Percentiles rank a stretch among this genome's conserved stretches.
These are phyloP conservation scores for Caenorhabditis macrosperma DNA, from an alignment of 2,888 invertebrate species.

Conservation along the genomic window DNA sequence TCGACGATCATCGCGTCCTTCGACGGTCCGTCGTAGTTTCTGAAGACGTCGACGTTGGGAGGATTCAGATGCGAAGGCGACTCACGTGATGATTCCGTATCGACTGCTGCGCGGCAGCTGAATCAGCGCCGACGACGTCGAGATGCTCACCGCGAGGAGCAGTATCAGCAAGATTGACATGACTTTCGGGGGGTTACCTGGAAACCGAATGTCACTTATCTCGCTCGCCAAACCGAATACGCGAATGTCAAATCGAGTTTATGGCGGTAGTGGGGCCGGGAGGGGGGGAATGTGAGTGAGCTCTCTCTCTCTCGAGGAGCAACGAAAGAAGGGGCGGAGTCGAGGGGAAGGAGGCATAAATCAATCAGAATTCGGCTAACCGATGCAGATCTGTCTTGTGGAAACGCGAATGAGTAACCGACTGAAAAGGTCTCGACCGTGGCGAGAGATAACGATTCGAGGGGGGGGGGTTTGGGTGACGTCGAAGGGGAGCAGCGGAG, in stretches of 20 bases:
- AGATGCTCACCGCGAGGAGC: slow-evolving; percentile 13
- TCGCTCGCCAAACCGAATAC: slow-evolving; percentile 18
- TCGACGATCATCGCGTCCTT: slow-evolving; percentile 37
- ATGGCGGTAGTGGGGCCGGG: neutral
- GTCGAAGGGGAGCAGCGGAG: too few species aligned
- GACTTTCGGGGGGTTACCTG: slow-evolving; percentile 43
- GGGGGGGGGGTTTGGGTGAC: too few species aligned
- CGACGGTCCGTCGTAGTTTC: slow-evolving; percentile 32
- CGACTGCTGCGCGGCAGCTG: slow-evolving; percentile 44
- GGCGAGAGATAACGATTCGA: too few species aligned
- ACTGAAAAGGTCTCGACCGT: too few species aligned
- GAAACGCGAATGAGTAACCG: too few species aligned
- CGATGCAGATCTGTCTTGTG: too few species aligned
- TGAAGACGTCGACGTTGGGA: slow-evolving; percentile 3
- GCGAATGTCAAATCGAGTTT: slow-evolving; percentile 36
- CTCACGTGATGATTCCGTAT: slow-evolving; percentile 51
- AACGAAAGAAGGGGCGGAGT: slow-evolving; percentile 20
- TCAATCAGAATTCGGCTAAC: slow-evolving; percentile 17
- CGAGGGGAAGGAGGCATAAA: slow-evolving; percentile 22
- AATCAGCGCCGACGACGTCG: slow-evolving; percentile 29
- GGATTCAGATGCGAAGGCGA: neutral
- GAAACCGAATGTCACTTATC: slow-evolving; percentile 2
- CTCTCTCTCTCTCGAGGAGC: neutral
- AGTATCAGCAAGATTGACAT: slow-evolving; percentile 32
- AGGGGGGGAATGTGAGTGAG: neutral